phyloP scores from a whole-genome alignment of 2,888 invertebrate genomes.

The Cerastis leucographa region DNA sequence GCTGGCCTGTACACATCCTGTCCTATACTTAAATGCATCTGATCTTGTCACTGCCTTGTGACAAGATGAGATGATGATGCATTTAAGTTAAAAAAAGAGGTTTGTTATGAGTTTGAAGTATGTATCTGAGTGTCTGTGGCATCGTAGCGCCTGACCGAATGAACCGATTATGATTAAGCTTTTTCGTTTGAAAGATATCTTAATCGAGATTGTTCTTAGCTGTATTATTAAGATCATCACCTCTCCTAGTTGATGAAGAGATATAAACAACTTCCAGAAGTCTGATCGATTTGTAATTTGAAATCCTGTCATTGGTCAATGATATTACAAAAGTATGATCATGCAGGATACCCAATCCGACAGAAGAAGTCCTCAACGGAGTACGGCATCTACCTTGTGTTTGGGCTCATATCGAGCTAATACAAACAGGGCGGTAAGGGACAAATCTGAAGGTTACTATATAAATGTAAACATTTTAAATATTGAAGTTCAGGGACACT shows the following conservation, averaged over 20 bases:
- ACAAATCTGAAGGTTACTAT: too few relatives aligned
- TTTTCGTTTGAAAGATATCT: background rate
- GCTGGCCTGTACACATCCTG: background rate
- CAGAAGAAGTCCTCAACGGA: background rate
- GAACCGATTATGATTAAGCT: background rate
- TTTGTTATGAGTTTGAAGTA: background rate
- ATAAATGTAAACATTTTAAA: too few relatives aligned
- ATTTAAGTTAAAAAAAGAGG: too few relatives aligned
- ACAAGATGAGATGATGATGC: too few relatives aligned
- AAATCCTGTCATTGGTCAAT: background rate
- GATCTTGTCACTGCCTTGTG: slow-evolving; percentile 9
- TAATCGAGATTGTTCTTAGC: background rate
- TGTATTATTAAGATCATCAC: background rate
- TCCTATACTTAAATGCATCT: background rate
- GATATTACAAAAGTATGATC: background rate
- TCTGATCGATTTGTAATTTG: background rate
- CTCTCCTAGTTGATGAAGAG: background rate
- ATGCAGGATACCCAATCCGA: background rate
- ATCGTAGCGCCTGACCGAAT: background rate
- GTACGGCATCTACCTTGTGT: background rate
- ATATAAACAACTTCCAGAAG: background rate
- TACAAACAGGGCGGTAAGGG: background rate
- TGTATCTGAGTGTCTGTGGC: background rate
- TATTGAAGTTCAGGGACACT: too few relatives aligned
- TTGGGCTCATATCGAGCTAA: background rate